Base-by-base conservation (phyloP, 1,140 invertebrate genomes). In the Trichoplusia ni region DNA sequence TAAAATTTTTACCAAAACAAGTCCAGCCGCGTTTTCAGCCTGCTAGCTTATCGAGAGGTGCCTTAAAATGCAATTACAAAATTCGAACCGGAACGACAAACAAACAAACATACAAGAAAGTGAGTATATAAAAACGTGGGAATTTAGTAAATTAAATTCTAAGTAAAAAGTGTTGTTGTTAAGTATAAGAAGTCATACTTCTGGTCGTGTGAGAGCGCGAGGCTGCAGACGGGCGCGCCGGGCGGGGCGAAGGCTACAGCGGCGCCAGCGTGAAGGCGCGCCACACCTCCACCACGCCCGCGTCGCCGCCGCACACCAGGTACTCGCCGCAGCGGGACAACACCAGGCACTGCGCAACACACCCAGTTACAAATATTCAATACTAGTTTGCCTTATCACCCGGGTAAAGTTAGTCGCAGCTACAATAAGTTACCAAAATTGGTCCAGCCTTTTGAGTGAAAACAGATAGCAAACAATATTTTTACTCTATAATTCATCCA, bases 301-400 rank as follows among this genome's bases (percentile, higher is more conserved):
- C 97, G 80, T 99, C 98, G 5, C 98, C 98, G 54, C 97, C 98
- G 69, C 97, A 98, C 93, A 99, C 95, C 82, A 99, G 92, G 90
- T 99, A 99, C 92, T 99, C 98, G 37, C 99, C 99, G 92, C 99
- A 99, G 58, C 98, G 95, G 73, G 97, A 99, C 73, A 99, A 86
- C 73, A 97, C 92, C 91, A 99, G 94, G 90, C 97, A 98, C 97
- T 99, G 62, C 66, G 9, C 93, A 3, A 27, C 7, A 27, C 25
- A 27, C 3, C 3, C 25, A 27, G 7, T 27, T 27, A 27, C 7
- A 27, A 27, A 7, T 27, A 4, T 27, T 27, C 25, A 4, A 4
- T 27, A 27, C 7, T 27, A 4, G 25, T 27, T 4, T 27, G 25
- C n/a, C n/a, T n/a, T n/a, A n/a, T n/a, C n/a, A n/a, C n/a, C n/a